A percentile compares a stretch with the other conserved stretches of the same genome.
These are phyloP conservation scores for Drosophila saltans DNA, from an alignment of 1,140 invertebrate species.

Conservation along the genomic window DNA sequence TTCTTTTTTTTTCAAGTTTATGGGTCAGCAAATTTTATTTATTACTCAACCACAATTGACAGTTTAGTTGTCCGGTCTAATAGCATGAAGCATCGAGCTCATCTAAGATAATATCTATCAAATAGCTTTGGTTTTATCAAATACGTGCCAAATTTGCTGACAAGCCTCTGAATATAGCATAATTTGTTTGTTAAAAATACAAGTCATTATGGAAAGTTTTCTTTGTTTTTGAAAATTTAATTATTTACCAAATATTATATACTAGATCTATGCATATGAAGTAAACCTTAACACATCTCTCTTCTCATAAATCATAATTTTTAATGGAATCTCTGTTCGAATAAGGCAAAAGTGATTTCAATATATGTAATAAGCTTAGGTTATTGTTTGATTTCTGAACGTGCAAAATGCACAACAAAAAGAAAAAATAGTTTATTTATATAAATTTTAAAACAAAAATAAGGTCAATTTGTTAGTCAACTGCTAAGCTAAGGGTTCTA, in stretches of 20 bases:
- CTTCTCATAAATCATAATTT: no score
- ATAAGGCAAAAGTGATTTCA: no score
- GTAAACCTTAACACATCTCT: no score
- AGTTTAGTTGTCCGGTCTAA: constrained; percentile 54
- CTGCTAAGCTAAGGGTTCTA: no score
- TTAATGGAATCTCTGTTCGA: no score
- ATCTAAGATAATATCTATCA: constrained; percentile 52
- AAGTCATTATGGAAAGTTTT: neutral
- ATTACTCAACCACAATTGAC: constrained; percentile 71
- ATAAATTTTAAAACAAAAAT: no score
- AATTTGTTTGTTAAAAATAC: constrained; percentile 18
- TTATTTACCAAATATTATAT: neutral
- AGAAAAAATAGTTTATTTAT: no score
- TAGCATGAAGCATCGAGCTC: constrained; percentile 20
- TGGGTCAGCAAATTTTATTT: constrained; percentile 78
- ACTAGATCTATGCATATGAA: no score
- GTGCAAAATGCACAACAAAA: no score
- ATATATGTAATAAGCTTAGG: no score
- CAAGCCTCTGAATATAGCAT: neutral
- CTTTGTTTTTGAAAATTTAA: neutral
- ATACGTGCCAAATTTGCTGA: constrained; percentile 18
- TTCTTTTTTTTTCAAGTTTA: constrained; percentile 47
- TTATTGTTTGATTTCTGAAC: no score
- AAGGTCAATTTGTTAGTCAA: no score
- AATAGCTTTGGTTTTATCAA: constrained; percentile 48